phyloP scores from a whole-genome alignment of 2,797 vertebrate genomes.

The Mycteria americana region DNA sequence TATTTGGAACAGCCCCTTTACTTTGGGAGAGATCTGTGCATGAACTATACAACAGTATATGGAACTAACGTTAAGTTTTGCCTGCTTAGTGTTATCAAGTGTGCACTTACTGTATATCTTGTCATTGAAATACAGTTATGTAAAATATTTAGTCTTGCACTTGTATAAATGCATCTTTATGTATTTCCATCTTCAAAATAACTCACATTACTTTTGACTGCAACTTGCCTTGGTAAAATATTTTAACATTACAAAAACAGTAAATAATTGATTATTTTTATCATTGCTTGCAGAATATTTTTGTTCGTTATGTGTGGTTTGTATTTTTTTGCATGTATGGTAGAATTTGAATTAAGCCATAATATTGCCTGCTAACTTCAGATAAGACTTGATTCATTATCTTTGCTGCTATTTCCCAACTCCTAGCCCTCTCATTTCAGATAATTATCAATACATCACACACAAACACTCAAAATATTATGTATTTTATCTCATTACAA shows the following conservation, averaged over 20 bases:
- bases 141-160: conserved; percentile 87
- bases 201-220: conserved; percentile 76
- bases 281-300: conserved; percentile 74
- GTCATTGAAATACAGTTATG: conserved; percentile 82
- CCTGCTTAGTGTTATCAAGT: conserved; percentile 82
- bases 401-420: not conserved
- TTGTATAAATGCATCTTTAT: conserved; percentile 85
- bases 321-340: conserved; percentile 68
- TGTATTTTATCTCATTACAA: not conserved
- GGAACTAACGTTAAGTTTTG: conserved; percentile 79
- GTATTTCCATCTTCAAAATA: conserved; percentile 82
- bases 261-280: conserved; percentile 84
- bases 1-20: conserved; percentile 69
- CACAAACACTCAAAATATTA: not conserved
- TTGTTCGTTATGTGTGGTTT: conserved; percentile 48
- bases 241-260: conserved; percentile 75
- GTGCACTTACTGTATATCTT: conserved; percentile 95
- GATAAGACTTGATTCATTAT: conserved; percentile 11
- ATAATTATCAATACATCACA: not conserved
- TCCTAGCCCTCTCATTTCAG: not conserved
- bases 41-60: conserved; percentile 78
- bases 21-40: conserved; percentile 84
- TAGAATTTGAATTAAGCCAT: conserved; percentile 57
- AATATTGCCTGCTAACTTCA: conserved; percentile 54
- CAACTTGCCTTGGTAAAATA: conserved; percentile 80